A percentile compares a stretch with the other conserved stretches of the same genome.
Evolutionary conservation across 2,888 invertebrate species (phyloP).

Genomic region (Quadroppia sp.): DNA sequence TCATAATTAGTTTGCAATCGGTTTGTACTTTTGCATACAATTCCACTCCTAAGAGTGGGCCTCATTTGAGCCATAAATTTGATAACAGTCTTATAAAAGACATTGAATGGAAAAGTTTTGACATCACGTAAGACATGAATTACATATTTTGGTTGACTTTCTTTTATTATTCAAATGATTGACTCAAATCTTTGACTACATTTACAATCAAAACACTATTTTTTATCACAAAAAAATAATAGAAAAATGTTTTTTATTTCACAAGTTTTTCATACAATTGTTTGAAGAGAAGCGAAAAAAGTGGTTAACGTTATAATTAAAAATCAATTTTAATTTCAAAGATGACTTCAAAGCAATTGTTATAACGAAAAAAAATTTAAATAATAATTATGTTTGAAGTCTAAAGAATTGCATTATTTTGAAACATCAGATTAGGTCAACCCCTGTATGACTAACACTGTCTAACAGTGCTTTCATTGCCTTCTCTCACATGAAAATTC

Average conservation of each 20-base stretch:
- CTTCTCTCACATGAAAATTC: neutral
- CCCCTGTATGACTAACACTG: neutral
- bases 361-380: neutral
- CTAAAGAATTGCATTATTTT: neutral
- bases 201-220: no score
- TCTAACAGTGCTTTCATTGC: neutral
- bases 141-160: neutral
- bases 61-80: neutral
- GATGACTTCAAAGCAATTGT: conserved; percentile 8
- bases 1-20: conserved; percentile 3
- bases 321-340: neutral
- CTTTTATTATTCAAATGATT: neutral
- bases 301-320: neutral
- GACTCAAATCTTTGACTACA: neutral
- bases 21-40: neutral
- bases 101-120: neutral
- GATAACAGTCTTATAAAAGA: neutral
- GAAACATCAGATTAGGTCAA: neutral
- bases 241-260: neutral
- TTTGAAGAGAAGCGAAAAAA: neutral
- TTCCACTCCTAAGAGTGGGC: neutral
- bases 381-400: neutral
- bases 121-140: conserved; percentile 19
- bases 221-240: no score
- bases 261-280: neutral